A percentile compares a stretch with the other conserved stretches of the same genome.
Evolutionary conservation across 2,113 vertebrate species (phyloP).

Genomic region (Dicaeum eximium): DNA sequence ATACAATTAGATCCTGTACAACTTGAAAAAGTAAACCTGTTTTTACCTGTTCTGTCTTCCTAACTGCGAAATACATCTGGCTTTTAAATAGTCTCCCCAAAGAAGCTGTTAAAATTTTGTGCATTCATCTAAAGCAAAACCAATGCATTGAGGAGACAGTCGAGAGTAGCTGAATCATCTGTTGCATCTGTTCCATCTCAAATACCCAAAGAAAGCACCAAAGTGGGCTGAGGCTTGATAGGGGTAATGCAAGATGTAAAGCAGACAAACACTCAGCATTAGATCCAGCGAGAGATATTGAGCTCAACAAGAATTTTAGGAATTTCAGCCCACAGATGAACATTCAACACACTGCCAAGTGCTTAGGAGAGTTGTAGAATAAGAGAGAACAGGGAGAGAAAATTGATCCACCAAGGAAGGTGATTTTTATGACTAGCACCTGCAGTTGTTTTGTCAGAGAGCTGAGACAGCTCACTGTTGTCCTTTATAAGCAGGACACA

Average conservation of each 20-base stretch:
- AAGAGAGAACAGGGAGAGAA: not conserved
- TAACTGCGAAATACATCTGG: not conserved
- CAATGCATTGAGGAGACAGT: not conserved
- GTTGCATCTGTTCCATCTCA: not conserved
- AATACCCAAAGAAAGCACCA: not conserved
- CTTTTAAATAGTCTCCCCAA: not conserved
- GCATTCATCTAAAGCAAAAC: not conserved
- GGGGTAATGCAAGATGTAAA: not conserved
- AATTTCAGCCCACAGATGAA: not conserved
- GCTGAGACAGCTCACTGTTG: not conserved
- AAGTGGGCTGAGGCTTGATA: not conserved
- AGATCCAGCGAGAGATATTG: not conserved
- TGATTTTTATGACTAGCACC: not conserved
- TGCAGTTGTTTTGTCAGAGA: not conserved
- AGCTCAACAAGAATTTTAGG: not conserved
- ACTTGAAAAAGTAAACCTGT: not conserved
- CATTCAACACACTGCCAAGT: not conserved
- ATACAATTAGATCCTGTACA: not conserved
- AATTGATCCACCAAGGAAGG: not conserved
- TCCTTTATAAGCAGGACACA: not conserved
- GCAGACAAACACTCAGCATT: not conserved
- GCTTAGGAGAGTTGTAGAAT: not conserved
- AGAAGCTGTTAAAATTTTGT: not conserved
- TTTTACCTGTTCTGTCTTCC: not conserved
- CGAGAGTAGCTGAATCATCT: not conserved